phyloP scores from a whole-genome alignment of 2,797 vertebrate species.

The Molossus molossus region DNA sequence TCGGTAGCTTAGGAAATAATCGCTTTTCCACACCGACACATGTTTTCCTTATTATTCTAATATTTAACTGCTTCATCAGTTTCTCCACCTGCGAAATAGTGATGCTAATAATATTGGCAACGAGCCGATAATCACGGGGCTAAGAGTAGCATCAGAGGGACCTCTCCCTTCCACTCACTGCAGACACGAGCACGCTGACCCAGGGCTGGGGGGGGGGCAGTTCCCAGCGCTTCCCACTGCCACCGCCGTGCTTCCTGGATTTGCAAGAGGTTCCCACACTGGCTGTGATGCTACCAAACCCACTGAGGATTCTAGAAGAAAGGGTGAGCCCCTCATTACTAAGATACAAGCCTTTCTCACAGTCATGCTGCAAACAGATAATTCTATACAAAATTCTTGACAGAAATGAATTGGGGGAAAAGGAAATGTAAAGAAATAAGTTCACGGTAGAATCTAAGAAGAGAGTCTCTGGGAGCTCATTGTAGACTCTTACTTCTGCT shows the following conservation, averaged over 20 bases:
- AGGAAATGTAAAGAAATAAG: not conserved
- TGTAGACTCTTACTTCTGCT: not conserved
- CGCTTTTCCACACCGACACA: constrained; percentile 60
- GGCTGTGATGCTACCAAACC: not conserved
- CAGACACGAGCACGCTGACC: fast-evolving
- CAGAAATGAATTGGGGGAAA: not conserved
- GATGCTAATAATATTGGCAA: not conserved
- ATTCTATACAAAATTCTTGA: not conserved
- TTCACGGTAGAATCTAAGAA: not conserved
- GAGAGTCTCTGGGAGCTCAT: not conserved
- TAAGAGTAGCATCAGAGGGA: not conserved
- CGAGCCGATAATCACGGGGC: not conserved
- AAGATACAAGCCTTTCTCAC: not conserved
- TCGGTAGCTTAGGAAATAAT: constrained; percentile 64
- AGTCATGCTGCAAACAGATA: not conserved
- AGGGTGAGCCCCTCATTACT: not conserved
- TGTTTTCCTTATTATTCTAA: constrained; percentile 22
- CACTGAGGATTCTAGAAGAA: not conserved
- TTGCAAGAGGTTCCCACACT: not conserved
- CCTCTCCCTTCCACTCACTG: not conserved
- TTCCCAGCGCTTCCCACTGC: not conserved
- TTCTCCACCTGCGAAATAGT: constrained; percentile 72
- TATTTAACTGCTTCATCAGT: constrained; percentile 53
- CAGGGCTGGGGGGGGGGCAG: fast-evolving
- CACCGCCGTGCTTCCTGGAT: not conserved